phyloP scores from a whole-genome alignment of 2,888 invertebrate species.

The Chouioia cunea region DNA sequence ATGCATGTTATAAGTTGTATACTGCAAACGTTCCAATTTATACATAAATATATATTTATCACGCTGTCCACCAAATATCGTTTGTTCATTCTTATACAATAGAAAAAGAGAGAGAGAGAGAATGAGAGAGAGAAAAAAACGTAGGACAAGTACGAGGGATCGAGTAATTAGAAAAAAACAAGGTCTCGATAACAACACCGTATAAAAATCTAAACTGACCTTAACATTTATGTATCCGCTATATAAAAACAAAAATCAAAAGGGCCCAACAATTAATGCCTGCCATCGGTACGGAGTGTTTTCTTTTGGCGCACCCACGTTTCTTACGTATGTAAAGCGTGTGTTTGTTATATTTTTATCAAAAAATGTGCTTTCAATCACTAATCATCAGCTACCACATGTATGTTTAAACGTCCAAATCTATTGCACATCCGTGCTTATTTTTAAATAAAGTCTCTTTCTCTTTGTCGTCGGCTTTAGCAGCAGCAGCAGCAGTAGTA shows the following conservation, averaged over 20 bases:
- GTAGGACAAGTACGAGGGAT: no score
- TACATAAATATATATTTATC: slow-evolving; percentile 32
- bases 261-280: slow-evolving; percentile 30
- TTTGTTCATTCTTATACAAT: slow-evolving; percentile 24
- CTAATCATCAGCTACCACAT: slow-evolving; percentile 18
- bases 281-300: background rate
- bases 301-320: no score
- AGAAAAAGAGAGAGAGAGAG: no score
- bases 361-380: slow-evolving; percentile 39
- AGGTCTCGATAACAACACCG: slow-evolving; percentile 54
- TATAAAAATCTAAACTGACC: slow-evolving; percentile 67
- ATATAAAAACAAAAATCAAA: slow-evolving; percentile 54
- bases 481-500: no score
- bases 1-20: slow-evolving; percentile 47
- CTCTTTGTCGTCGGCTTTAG: no score
- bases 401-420: slow-evolving; percentile 11
- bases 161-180: slow-evolving; percentile 37
- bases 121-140: no score
- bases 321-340: no score
- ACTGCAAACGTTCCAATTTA: slow-evolving; percentile 41
- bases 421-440: slow-evolving; percentile 40
- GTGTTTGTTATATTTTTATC: slow-evolving; percentile 6
- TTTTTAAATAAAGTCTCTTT: no score
- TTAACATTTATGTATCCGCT: slow-evolving; percentile 56
- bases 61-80: slow-evolving; percentile 27